Conservation (phyloP, 2,888 invertebrate genomes). For the Andrena chrysosceles region DNA sequence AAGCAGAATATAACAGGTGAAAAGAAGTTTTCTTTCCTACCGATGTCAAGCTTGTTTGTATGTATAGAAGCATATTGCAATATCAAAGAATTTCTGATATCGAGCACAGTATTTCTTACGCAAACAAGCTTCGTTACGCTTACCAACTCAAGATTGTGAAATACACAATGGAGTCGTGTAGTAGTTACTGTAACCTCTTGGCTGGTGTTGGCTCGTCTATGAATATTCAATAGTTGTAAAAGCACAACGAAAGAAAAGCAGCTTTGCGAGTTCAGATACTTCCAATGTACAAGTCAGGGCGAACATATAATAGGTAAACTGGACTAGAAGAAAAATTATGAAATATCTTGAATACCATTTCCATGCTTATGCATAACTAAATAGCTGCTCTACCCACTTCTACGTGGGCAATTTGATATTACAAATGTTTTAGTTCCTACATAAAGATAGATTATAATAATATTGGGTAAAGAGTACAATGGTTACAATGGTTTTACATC, state of each 20-base stretch:
- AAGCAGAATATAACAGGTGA: background rate
- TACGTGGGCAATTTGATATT: too few relatives aligned
- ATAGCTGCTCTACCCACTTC: too few relatives aligned
- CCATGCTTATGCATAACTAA: too few relatives aligned
- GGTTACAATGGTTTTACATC: too few relatives aligned
- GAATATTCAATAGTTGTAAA: slow-evolving; percentile 11
- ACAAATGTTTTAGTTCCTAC: too few relatives aligned
- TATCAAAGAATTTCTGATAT: slow-evolving; percentile 12
- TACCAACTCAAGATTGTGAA: slow-evolving; percentile 30
- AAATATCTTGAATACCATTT: too few relatives aligned
- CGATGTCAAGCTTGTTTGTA: background rate
- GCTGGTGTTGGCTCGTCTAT: background rate
- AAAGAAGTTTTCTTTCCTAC: background rate
- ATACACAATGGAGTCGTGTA: slow-evolving; percentile 26
- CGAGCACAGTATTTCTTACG: background rate
- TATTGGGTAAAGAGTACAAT: too few relatives aligned
- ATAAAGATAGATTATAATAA: too few relatives aligned
- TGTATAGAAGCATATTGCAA: background rate
- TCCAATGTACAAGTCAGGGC: too few relatives aligned
- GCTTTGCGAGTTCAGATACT: background rate
- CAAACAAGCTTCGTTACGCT: slow-evolving; percentile 34
- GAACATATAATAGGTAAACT: too few relatives aligned
- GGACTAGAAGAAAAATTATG: too few relatives aligned
- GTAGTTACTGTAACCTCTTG: slow-evolving; percentile 23
- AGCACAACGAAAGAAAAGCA: background rate